A percentile compares a stretch with the other conserved stretches of the same genome.
These are phyloP conservation scores for Brenthis daphne DNA, from an alignment of 2,888 invertebrate species.

Conservation along the genomic window DNA sequence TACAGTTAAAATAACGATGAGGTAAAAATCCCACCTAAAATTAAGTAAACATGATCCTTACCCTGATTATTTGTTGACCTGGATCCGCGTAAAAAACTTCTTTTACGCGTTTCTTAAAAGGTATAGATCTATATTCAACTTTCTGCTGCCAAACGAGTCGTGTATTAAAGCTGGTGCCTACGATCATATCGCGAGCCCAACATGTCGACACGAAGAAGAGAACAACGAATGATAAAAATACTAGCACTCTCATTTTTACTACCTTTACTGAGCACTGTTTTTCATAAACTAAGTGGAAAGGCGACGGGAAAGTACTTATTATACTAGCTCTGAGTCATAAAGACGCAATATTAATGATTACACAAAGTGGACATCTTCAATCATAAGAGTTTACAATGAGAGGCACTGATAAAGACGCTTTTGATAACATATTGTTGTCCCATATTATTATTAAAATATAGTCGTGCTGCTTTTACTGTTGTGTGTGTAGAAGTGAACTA, in stretches of 20 bases:
- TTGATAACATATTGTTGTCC: constrained; percentile 22
- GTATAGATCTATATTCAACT: constrained; percentile 57
- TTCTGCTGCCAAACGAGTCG: constrained; percentile 60
- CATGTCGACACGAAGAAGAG: constrained; percentile 51
- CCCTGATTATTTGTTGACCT: constrained; percentile 55
- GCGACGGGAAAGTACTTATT: constrained; percentile 15
- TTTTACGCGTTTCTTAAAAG: constrained; percentile 66
- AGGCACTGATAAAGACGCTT: constrained; percentile 32
- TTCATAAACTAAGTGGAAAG: constrained; percentile 19
- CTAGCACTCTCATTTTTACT: constrained; percentile 52
- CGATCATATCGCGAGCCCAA: constrained; percentile 54
- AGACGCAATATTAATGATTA: constrained; percentile 18
- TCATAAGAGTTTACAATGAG: constrained; percentile 29
- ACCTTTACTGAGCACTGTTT: not conserved
- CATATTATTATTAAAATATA: constrained; percentile 26
- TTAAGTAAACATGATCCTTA: constrained; percentile 39
- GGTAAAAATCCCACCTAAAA: not conserved
- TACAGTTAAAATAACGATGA: too few relatives aligned
- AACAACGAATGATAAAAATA: constrained; percentile 48
- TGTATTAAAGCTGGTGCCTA: constrained; percentile 59
- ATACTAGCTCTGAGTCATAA: constrained; percentile 20
- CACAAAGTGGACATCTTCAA: not conserved
- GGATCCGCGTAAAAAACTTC: constrained; percentile 63
- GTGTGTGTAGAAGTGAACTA: not conserved
- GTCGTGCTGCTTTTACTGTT: constrained; percentile 15